These are phyloP conservation scores for Agonopterix heracliana DNA, from an alignment of 2,888 invertebrate species.

Conservation along the genomic window DNA sequence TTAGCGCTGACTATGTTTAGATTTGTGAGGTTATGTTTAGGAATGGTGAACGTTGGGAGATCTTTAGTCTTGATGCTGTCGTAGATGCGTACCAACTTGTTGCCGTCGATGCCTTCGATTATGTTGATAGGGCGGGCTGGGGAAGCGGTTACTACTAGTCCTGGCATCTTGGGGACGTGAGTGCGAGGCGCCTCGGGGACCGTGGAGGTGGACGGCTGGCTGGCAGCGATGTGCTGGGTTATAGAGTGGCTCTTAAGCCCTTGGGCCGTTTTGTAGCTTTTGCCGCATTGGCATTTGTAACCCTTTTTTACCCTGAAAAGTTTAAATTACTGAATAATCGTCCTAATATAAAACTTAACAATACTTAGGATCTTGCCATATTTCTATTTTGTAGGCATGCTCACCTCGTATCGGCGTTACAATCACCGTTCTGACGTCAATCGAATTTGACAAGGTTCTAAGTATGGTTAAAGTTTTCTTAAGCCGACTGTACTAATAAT, in stretches of 20 bases:
- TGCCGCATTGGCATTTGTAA: slow-evolving; percentile 89
- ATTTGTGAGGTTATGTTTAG: slow-evolving; percentile 51
- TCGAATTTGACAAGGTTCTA: too few species aligned
- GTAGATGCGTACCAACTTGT: slow-evolving; percentile 62
- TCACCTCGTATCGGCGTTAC: too few species aligned
- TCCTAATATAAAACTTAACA: background rate
- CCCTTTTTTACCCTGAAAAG: slow-evolving; percentile 83
- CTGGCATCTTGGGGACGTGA: slow-evolving; percentile 32
- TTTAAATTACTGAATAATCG: background rate
- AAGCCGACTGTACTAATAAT: too few species aligned
- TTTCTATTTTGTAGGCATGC: too few species aligned
- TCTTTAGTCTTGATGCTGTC: slow-evolving; percentile 59
- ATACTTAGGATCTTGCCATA: too few species aligned
- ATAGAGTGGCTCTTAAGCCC: slow-evolving; percentile 84
- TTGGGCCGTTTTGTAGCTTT: slow-evolving; percentile 88
- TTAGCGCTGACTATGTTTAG: slow-evolving; percentile 41
- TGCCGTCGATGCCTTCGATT: slow-evolving; percentile 43
- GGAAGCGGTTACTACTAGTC: slow-evolving; percentile 60
- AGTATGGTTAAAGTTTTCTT: too few species aligned
- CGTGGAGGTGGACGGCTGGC: slow-evolving; percentile 21
- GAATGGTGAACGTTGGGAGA: slow-evolving; percentile 54
- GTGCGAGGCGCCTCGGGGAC: slow-evolving; percentile 5
- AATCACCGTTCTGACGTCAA: too few species aligned
- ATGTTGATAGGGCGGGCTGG: slow-evolving; percentile 35
- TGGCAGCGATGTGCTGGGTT: slow-evolving; percentile 40